Evolutionary conservation across 64 coral and sea anemone species (phyloP).

Genomic region (Montipora sp.): DNA sequence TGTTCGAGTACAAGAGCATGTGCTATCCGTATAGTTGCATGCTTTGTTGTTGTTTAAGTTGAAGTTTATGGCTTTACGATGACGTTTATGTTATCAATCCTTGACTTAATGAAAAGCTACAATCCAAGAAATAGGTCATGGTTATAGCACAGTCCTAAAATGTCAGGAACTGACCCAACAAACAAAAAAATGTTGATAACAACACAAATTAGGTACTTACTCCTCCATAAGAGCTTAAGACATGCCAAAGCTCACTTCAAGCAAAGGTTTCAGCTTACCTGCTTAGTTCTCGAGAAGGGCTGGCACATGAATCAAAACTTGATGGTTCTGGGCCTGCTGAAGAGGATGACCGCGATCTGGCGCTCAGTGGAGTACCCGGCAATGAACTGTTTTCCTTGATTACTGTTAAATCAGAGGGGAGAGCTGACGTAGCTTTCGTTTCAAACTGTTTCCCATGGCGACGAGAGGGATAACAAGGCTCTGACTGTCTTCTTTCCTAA

Average conservation of each 20-base stretch:
- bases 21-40: too few species aligned
- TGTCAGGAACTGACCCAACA: too few species aligned
- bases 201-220: too few species aligned
- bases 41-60: too few species aligned
- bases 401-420: constrained; percentile 18
- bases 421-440: not conserved
- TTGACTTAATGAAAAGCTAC: too few species aligned
- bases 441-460: constrained; percentile 19
- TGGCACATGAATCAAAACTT: not conserved
- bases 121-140: too few species aligned
- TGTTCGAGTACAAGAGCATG: too few species aligned
- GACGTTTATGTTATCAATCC: too few species aligned
- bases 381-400: not conserved
- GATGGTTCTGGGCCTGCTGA: not conserved
- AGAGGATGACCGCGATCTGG: constrained; percentile 33
- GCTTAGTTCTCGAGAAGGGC: not conserved
- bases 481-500: constrained; percentile 24
- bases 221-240: too few species aligned
- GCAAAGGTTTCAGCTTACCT: not conserved
- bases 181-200: too few species aligned
- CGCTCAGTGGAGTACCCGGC: constrained; percentile 13
- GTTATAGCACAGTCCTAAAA: too few species aligned
- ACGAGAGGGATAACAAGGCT: constrained; percentile 4
- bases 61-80: too few species aligned
- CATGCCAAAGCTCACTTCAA: not conserved